Conservation (phyloP, 2,113 vertebrate species). For the Gymnorhina tibicen region DNA sequence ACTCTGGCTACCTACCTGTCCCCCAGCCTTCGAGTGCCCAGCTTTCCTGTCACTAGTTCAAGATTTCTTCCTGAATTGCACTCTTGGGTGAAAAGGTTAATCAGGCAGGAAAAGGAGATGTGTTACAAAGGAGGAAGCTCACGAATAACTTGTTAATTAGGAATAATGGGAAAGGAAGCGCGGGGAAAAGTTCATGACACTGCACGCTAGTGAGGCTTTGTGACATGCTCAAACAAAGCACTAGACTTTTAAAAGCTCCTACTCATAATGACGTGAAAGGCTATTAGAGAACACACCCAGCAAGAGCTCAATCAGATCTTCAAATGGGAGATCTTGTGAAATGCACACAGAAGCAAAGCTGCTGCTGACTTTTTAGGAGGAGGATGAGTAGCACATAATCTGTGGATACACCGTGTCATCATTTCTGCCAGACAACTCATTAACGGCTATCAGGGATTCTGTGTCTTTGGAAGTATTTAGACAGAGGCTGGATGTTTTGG, state of each 20-base stretch:
- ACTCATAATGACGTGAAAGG: not conserved
- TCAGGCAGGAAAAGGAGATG: not conserved
- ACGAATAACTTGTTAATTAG: conserved; percentile 1
- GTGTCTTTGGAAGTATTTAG: not conserved
- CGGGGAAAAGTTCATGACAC: not conserved
- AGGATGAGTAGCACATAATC: not conserved
- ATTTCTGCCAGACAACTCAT: not conserved
- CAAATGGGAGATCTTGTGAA: not conserved
- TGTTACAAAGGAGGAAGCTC: not conserved
- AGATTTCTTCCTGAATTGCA: not conserved
- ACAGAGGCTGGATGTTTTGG: not conserved
- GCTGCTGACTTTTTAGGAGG: not conserved
- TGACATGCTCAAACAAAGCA: not conserved
- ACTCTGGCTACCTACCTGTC: not conserved
- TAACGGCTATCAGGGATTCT: not conserved
- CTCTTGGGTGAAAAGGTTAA: not conserved
- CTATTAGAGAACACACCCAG: not conserved
- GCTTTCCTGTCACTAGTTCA: not conserved
- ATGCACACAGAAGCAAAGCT: not conserved
- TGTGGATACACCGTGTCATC: not conserved
- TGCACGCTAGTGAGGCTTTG: not conserved
- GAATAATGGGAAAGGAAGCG: conserved; percentile 16
- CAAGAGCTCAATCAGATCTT: not conserved
- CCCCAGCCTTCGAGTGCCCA: not conserved
- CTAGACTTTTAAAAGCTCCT: not conserved